Evolutionary conservation across 2,113 vertebrate species (phyloP), one percentile per base, ranked within the genome.

Genomic region (Festucalex cinctus): DNA sequence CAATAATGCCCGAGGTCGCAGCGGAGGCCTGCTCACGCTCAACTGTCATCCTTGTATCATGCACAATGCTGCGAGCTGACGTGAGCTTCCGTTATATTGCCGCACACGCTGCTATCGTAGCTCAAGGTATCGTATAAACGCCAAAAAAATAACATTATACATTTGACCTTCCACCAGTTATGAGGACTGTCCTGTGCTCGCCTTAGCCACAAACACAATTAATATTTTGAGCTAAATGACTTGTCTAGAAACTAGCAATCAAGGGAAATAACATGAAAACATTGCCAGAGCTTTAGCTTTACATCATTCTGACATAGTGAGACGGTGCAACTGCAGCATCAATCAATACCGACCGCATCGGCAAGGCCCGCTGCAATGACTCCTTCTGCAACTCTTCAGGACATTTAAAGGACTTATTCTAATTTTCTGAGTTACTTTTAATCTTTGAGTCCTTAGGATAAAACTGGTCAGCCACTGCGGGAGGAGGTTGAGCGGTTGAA

Each of bases 381-480:
- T 46, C 41, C 49, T 67, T 79, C 66, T 76, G 76, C n/a, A 12
- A 3, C 53, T 35, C 48, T 68, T 74, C n/a, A 5, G 77, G 81
- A 85, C 80, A 75, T 63, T 49, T 36, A 67, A 41, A 70, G 81
- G 72, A 49, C 78, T 69, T 44, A 28, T 8, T 65, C 37, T 43
- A 69, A 26, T 10, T 1, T 16, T 46, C 6, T 8, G 32, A 8
- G 54, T 19, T 57, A 32, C 26, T 57, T 59, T 37, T 37, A 12
- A 59, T 36, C 56, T 58, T 35, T 36, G 56, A 17, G 28, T 59
- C 19, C 56, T 36, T 36, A 65, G 65, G 71, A 83, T 76, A n/a
- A n/a, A n/a, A n/a, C 74, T 85, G 85, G 76, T 72, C 43, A 60
- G 71, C 48, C 75, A 65, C 78, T 77, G 79, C 57, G 59, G 59